Base-by-base conservation (phyloP, 2,113 vertebrate genomes). In the Panthera leo region DNA sequence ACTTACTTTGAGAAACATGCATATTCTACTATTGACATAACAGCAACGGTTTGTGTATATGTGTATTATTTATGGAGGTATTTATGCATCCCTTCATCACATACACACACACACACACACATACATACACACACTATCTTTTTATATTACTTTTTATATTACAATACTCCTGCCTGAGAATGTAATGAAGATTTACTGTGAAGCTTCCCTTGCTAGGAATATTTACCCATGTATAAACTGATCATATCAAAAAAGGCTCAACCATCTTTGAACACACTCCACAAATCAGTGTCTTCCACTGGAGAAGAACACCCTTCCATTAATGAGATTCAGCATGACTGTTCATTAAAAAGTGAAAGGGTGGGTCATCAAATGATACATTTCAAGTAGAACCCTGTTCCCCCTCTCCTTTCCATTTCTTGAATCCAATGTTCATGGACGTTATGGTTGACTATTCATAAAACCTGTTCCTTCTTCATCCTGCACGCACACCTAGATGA, bases 1-100 rank as follows among this genome's bases (percentile, higher is more conserved):
- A 94, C 19, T 42, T 92, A 84, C 78, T 92, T 78, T 87, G 48
- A 91, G 55, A 92, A 95, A n/a, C n/a, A 61, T 55, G 25, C 7
- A 71, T 51, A 61, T 79, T 61, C 13, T 91, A 87, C 31, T 89
- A 48, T 11, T 51, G 34, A 51, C 51, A 42, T 51, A 70, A 91
- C 48, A 82, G 1, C 34, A 91, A 45, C 23, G 11, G 31, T 73
- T 89, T 63, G 3, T 27, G 11, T 86, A 34, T 18, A 36, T 58
- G 16, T 16, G 15, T 82, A 42, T 65, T 85, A 84, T 63, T 88
- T 91, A 27, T 27, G 14, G 36, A 80, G 39, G 39, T 55, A 68
- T 5, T 27, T 36, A 42, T 25, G 11, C 11, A 51, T 45, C 21
- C 42, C 23, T 1, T 36, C 11, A 18, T 27, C 10, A 8, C 11